Evolutionary conservation across 2,888 invertebrate genomes (phyloP), one percentile per base, ranked within the genome.

Genomic region (Mythimna vitellina): DNA sequence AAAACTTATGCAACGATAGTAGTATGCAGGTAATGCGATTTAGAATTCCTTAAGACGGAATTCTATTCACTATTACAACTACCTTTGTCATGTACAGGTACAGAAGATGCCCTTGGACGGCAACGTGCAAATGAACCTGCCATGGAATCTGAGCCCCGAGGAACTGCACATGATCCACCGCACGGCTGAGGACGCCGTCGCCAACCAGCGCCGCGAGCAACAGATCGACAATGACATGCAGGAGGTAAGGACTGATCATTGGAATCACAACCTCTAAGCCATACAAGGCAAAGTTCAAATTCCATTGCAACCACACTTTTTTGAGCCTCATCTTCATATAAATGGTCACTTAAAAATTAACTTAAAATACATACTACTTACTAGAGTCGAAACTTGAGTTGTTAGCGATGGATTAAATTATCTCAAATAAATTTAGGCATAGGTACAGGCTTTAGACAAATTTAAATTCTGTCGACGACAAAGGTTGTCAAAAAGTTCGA

Each of bases 141-240:
- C 95, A 0, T 96, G 95, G 95, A 95, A 95, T 51, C 89, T 96
- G 73, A 93, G 93, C 0, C 95, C 95, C 0, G 96, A 95, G 58
- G 95, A 95, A 80, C 77, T 96, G 82, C 93, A 93, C 81, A 93
- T 90, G 74, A 95, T 96, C 90, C 95, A 95, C 86, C 94, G 95
- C 86, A 92, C 93, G 46, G 95, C 94, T 1, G 93, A 95, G 86
- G 93, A 95, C 71, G 95, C 94, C 65, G 92, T 89, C 73, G 81
- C 81, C 79, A 89, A 89, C 77, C 94, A 95, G 84, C 93, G 91
- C 66, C 92, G 92, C 57, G 93, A 93, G 79, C 94, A 94, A 65
- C 94, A 94, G 86, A 92, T 93, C 57, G 96, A 96, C 87, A 96
- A 93, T 71, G 96, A 96, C 71, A 96, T 96, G 96, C 95, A 95